Base-by-base conservation (phyloP, 2,113 vertebrate genomes). In the Upupa epops region DNA sequence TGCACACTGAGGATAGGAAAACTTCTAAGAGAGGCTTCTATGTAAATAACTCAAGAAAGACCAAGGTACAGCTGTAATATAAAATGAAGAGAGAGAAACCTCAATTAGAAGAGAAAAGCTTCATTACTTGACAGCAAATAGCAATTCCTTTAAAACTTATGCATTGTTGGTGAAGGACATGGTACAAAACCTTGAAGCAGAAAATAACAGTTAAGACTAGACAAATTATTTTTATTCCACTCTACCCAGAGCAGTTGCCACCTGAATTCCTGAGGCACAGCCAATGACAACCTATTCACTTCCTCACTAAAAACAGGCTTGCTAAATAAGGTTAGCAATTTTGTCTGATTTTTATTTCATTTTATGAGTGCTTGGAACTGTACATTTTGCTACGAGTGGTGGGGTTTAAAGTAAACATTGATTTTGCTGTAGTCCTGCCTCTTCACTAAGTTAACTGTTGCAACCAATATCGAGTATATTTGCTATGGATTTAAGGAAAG, bases 1-100 rank as follows among this genome's bases (percentile, higher is more conserved):
- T 1, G 1, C 42, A 40, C 9, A 3, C 68, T 3, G 16, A 72
- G 71, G 59, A 29, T 0, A 76, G 59, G 84, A 71, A 70, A 63
- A 56, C 56, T 90, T 82, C 68, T 45, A 42, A 92, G 68, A 85
- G 42, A 75, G 17, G 22, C 40, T 88, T 82, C 59, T 0, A 45
- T 79, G 86, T 79, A 90, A 94, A 88, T 88, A 90, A 82, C 77
- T 86, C 22, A 36, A 37, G 58, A 61, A 82, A 85, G 48, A 70
- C 9, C 20, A 65, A 46, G 72, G 76, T 73, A 61, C 59, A 87
- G 73, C 75, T 79, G 46, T 55, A 72, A 66, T 52, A 37, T 78
- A 24, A 42, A 78, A 86, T 54, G 5, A n/a, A 58, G 80, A 72
- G 22, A 73, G 40, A 79, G 83, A 86, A 92, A 7, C 37, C 48